Evolutionary conservation across 2,888 invertebrate genomes (phyloP).

Genomic region (Biston betularia): DNA sequence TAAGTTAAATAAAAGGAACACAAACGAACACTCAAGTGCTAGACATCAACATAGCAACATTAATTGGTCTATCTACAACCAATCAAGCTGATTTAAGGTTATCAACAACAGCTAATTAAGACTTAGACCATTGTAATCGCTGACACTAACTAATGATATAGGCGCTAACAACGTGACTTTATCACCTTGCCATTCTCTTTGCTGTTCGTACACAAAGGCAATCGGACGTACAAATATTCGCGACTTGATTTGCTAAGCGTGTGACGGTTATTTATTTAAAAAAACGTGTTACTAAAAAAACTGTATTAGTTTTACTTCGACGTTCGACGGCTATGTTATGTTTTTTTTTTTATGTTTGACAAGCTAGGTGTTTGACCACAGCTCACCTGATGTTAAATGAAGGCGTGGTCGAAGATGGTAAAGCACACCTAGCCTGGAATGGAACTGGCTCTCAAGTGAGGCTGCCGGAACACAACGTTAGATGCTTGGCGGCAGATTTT

Average conservation of each 20-base stretch:
- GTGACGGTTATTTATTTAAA: background rate
- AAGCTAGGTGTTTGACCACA: too few species aligned
- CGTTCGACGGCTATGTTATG: too few species aligned
- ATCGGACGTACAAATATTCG: background rate
- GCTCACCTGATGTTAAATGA: too few species aligned
- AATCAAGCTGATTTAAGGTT: constrained; percentile 47
- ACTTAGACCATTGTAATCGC: constrained; percentile 50
- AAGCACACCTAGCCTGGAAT: too few species aligned
- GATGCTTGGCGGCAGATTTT: too few species aligned
- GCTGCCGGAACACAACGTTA: too few species aligned
- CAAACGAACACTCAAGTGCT: background rate
- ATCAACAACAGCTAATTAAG: constrained; percentile 50
- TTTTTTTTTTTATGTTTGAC: too few species aligned
- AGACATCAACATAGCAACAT: constrained; percentile 15
- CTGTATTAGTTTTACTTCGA: too few species aligned
- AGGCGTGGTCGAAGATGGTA: too few species aligned
- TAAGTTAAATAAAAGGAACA: background rate
- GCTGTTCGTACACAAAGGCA: background rate
- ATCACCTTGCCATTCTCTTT: constrained; percentile 34
- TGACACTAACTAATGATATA: constrained; percentile 51
- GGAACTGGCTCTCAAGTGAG: too few species aligned
- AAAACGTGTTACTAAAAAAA: too few species aligned
- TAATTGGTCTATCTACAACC: constrained; percentile 19
- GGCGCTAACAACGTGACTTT: constrained; percentile 44
- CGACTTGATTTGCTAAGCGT: background rate